A percentile compares a stretch with the other conserved stretches of the same genome.
Evolutionary conservation across 2,888 invertebrate species (phyloP).

Genomic region (Euplagia quadripunctaria): DNA sequence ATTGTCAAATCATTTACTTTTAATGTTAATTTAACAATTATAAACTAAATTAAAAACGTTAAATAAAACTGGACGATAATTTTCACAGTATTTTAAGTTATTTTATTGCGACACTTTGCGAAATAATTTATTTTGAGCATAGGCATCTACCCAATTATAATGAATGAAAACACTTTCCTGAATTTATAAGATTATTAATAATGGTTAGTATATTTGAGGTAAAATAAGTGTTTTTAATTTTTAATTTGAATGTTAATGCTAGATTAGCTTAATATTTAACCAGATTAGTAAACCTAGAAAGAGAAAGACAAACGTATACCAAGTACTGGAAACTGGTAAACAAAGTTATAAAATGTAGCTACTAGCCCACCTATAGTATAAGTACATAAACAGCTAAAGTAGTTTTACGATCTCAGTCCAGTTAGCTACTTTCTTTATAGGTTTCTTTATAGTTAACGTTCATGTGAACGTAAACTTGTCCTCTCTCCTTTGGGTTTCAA

Average conservation of each 20-base stretch:
- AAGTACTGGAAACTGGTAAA: constrained; percentile 3
- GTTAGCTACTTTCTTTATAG: constrained; percentile 35
- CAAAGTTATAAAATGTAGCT: constrained; percentile 11
- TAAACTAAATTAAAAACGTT: no score
- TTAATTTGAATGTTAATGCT: no score
- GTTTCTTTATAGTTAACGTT: constrained; percentile 18
- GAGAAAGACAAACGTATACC: constrained; percentile 1
- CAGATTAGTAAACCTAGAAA: not conserved
- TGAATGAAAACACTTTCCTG: no score
- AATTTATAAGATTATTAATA: no score
- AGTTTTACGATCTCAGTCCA: constrained; percentile 29
- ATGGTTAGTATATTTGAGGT: not conserved
- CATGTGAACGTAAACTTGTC: not conserved
- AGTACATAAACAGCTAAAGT: constrained; percentile 18
- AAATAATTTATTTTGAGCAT: no score
- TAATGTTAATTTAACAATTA: no score
- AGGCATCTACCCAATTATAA: no score
- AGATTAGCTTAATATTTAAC: not conserved
- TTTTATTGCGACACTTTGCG: no score
- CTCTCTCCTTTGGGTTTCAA: not conserved
- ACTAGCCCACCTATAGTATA: constrained; percentile 9
- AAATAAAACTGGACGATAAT: no score
- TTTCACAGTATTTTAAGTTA: no score
- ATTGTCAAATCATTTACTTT: no score
- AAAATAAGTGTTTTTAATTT: no score